Conservation (phyloP, 1,140 invertebrate genomes). For the Aphidius ervi region DNA sequence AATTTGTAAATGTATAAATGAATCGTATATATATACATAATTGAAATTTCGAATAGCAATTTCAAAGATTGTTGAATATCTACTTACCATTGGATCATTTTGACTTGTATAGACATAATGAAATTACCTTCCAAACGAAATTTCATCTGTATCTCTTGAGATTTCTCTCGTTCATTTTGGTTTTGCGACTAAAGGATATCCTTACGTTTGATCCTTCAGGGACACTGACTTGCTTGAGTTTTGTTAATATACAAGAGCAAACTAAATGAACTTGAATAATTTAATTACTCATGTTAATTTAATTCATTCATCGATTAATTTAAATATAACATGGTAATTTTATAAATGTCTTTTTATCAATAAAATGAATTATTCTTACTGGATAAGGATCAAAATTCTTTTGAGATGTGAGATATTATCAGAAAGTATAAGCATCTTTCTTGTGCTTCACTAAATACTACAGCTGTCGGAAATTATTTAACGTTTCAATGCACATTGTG, state of each 20-base stretch:
- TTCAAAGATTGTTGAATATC: slow-evolving; percentile 7
- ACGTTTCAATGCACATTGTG: slow-evolving; percentile 17
- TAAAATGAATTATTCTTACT: too few relatives aligned
- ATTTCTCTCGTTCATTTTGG: slow-evolving; percentile 13
- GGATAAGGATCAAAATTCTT: too few relatives aligned
- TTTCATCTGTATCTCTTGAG: neutral
- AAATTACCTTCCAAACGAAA: slow-evolving; percentile 13
- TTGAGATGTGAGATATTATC: too few relatives aligned
- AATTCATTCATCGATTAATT: too few relatives aligned
- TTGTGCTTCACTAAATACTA: neutral
- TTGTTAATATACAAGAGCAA: too few relatives aligned
- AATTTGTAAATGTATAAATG: slow-evolving; percentile 1
- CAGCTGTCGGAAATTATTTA: slow-evolving; percentile 13
- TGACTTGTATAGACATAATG: neutral
- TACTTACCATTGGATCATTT: slow-evolving; percentile 16
- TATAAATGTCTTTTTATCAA: too few relatives aligned
- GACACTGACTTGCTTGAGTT: neutral
- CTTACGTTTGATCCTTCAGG: slow-evolving; percentile 4
- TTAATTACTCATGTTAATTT: too few relatives aligned
- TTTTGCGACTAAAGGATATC: neutral
- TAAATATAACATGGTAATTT: too few relatives aligned
- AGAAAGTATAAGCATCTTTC: neutral
- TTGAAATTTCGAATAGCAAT: neutral
- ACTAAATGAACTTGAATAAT: too few relatives aligned
- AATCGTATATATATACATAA: neutral